Base-by-base conservation (phyloP, 2,888 invertebrate species). In the Nephrotoma flavescens region DNA sequence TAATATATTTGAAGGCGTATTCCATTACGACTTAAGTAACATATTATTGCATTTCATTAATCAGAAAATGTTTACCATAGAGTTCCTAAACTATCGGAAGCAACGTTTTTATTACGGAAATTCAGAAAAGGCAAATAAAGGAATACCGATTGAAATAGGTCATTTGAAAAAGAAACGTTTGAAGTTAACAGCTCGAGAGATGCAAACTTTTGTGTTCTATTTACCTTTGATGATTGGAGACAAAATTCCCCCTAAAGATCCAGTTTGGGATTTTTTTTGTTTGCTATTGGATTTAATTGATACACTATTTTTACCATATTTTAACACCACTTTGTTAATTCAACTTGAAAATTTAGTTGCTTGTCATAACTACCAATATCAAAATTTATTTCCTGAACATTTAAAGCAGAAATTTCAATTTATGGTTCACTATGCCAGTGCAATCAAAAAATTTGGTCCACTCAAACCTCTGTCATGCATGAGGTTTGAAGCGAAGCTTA, bases 141-240 rank as follows among this genome's bases (percentile, higher is more conserved):
- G 71, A 71, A 7, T 71, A 4, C n/a, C 71, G 1, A 86, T 87
- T 83, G 41, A 57, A 86, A 85, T 86, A 42, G 52, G 19, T 19
- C 87, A 87, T 57, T 85, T 87, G 41, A 86, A 86, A 86, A 86
- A 85, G 19, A 87, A 87, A 57, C 85, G 84, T 52, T 85, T 87
- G 52, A 87, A 87, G 31, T 83, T 86, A 86, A 86, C 87, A 15
- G 87, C 86, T 71, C 52, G 86, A 44, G 86, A 86, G 85, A 87
- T 86, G n/a, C 47, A 42, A 19, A 86, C 85, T 87, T n/a, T 87
- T 19, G 85, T 84, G 41, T 42, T 57, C 11, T 57, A 87, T 85
- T 86, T 87, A 19, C 86, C 86, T 7, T 57, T 86, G 84, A 86
- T 87, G 86, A 85, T 86, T 42, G 86, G 87, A 7, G 47, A 47